phyloP scores from a whole-genome alignment of 2,797 vertebrate species.

The Hydrocynus forskahlii region DNA sequence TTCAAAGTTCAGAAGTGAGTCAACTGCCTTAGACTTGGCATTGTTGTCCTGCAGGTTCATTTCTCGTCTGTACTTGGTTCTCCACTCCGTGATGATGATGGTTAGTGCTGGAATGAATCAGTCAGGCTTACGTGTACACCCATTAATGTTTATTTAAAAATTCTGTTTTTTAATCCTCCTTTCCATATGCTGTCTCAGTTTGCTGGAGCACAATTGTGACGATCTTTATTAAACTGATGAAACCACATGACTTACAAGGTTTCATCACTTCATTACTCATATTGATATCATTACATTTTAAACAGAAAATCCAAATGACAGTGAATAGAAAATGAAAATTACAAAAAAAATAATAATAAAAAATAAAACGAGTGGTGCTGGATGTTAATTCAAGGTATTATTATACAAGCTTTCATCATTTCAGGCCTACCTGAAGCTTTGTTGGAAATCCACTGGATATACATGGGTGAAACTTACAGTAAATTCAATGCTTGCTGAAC shows the following conservation, averaged over 20 bases:
- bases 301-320: background rate
- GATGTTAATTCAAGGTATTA: background rate
- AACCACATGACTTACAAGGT: background rate
- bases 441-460: too few relatives aligned
- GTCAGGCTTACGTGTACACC: background rate
- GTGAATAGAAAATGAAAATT: background rate
- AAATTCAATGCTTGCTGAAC: background rate
- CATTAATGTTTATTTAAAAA: background rate
- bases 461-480: background rate
- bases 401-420: background rate
- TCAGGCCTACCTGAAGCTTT: background rate
- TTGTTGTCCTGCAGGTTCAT: conserved; percentile 89
- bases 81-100: conserved; percentile 90
- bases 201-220: background rate
- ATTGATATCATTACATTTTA: background rate
- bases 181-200: background rate
- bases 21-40: conserved; percentile 86
- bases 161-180: background rate
- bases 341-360: background rate
- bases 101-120: conserved; percentile 77
- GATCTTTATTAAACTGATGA: background rate
- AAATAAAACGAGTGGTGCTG: background rate
- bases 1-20: conserved; percentile 93
- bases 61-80: conserved; percentile 86
- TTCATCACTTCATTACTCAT: background rate